A percentile compares a stretch with the other conserved stretches of the same genome.
These are phyloP conservation scores for Schlechtendalia chinensis DNA, from an alignment of 1,140 invertebrate genomes.

Conservation along the genomic window DNA sequence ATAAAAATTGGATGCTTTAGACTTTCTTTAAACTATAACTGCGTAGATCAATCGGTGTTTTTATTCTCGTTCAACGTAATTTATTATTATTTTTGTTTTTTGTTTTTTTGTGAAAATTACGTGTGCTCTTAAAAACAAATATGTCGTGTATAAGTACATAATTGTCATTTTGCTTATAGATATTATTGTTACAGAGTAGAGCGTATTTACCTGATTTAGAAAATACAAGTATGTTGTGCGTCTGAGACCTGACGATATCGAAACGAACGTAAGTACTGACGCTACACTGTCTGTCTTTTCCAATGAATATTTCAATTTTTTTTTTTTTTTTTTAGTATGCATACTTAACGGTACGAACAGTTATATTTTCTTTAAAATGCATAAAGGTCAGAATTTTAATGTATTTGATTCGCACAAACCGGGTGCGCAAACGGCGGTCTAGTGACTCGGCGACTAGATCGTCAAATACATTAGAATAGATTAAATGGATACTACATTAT, in stretches of 20 bases:
- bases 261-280: background rate
- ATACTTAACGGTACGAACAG: background rate
- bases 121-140: background rate
- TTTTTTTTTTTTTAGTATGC: background rate
- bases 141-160: background rate
- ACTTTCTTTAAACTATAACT: too few species aligned
- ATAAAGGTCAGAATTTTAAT: constrained; percentile 22
- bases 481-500: too few species aligned
- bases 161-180: too few species aligned
- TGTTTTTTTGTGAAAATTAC: background rate
- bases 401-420: too few species aligned
- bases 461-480: too few species aligned
- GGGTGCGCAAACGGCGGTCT: too few species aligned
- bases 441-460: too few species aligned
- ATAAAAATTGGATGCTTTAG: too few species aligned
- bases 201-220: background rate
- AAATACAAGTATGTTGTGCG: background rate
- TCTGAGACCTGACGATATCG: background rate
- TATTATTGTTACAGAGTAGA: too few species aligned
- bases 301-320: background rate
- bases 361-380: background rate
- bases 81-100: background rate
- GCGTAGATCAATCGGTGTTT: too few species aligned
- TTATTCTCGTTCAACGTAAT: too few species aligned
- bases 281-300: background rate